Evolutionary conservation across 2,797 vertebrate genomes (phyloP).

Genomic region (Anabacerthia variegaticeps): DNA sequence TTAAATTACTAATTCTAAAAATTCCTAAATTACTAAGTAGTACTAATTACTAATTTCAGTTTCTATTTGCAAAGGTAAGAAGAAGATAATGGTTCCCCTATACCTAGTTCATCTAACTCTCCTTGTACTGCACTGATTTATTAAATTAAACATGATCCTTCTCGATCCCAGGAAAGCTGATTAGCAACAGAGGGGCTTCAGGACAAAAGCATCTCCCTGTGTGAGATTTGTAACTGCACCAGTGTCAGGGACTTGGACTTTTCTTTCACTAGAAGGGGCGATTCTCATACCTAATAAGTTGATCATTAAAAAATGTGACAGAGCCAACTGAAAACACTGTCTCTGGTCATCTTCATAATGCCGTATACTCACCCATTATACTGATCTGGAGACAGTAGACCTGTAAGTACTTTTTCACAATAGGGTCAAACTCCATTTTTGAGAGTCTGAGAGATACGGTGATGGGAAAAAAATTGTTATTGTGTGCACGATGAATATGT

Average conservation of each 20-base stretch:
- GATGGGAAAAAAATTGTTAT: neutral
- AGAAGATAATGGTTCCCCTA: neutral
- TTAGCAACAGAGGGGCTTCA: neutral
- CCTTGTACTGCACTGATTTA: neutral
- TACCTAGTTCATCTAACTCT: neutral
- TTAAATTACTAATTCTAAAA: neutral
- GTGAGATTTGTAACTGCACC: neutral
- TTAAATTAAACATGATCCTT: neutral
- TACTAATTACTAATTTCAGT: neutral
- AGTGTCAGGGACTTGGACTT: neutral
- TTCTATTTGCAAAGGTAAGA: neutral
- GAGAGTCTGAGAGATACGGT: neutral
- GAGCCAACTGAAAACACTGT: neutral
- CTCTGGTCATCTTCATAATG: neutral
- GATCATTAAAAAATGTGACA: neutral
- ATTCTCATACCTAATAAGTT: fast-evolving
- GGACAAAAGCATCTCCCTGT: neutral
- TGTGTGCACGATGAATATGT: neutral
- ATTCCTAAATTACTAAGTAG: neutral
- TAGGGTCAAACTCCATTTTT: neutral
- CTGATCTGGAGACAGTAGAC: neutral
- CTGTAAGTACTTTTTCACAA: neutral
- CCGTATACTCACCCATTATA: neutral
- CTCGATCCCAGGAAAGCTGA: neutral
- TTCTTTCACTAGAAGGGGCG: neutral